Conservation (phyloP, 1,140 invertebrate genomes). For the Drosophila parvula region DNA sequence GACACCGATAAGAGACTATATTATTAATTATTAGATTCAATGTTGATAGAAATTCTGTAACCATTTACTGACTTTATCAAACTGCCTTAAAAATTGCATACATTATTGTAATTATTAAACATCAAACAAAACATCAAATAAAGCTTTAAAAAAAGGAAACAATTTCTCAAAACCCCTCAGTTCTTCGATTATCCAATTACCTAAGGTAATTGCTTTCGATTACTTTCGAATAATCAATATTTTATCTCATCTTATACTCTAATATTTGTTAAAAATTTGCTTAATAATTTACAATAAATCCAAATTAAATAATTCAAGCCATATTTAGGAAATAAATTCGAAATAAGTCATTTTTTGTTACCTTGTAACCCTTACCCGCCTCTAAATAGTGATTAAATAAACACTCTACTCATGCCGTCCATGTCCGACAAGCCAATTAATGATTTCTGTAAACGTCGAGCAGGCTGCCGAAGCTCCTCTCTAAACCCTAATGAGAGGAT, state of each 20-base stretch:
- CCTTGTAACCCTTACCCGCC: no score
- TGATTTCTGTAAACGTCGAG: conserved; percentile 10
- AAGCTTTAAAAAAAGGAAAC: no score
- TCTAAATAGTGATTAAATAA: background rate
- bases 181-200: background rate
- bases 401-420: background rate
- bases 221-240: no score
- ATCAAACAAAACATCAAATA: no score
- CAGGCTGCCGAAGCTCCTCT: background rate
- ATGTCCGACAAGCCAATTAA: background rate
- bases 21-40: background rate
- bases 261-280: no score
- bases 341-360: no score
- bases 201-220: no score
- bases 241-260: no score
- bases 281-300: no score
- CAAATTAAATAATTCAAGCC: no score
- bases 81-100: no score
- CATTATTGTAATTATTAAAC: background rate
- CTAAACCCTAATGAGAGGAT: conserved; percentile 31
- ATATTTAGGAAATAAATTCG: no score
- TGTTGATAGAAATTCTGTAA: background rate
- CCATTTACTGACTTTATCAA: background rate
- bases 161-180: background rate
- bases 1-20: background rate